phyloP scores from a whole-genome alignment of 1,140 invertebrate genomes.

The Zaprionus africanus region DNA sequence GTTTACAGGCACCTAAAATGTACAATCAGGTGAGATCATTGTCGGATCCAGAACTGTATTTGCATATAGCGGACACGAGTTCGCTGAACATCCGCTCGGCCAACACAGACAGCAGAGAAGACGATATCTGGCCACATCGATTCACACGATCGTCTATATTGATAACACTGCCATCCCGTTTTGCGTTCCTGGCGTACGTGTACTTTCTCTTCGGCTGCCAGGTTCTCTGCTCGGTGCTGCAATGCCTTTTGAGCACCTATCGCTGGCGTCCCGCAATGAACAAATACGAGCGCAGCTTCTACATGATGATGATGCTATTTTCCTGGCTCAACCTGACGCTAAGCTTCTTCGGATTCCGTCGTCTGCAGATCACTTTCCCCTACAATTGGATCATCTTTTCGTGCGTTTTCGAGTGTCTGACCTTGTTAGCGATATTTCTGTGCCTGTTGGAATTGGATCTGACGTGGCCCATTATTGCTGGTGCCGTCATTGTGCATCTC shows the following conservation, averaged over 20 bases:
- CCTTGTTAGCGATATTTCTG: constrained; percentile 48
- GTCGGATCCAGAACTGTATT: constrained; percentile 37
- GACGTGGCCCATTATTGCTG: constrained; percentile 37
- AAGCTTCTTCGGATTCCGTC: constrained; percentile 59
- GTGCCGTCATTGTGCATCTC: constrained; percentile 28
- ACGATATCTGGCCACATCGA: fast-evolving
- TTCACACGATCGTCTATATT: neutral
- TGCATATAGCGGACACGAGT: neutral
- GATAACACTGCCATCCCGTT: neutral
- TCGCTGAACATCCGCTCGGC: neutral
- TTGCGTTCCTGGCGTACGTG: constrained; percentile 44
- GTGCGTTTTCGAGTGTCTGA: constrained; percentile 59
- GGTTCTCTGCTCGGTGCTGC: constrained; percentile 42
- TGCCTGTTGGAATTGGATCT: constrained; percentile 41
- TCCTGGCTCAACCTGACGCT: constrained; percentile 50
- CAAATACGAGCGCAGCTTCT: constrained; percentile 34
- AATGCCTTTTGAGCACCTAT: constrained; percentile 55
- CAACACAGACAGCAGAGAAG: too few relatives aligned
- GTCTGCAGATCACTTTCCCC: constrained; percentile 49
- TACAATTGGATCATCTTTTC: constrained; percentile 61
- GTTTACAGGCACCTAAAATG: constrained; percentile 17
- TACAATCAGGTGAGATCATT: constrained; percentile 10
- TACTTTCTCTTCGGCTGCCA: constrained; percentile 44
- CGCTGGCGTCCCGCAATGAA: constrained; percentile 37
- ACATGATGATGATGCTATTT: constrained; percentile 43